Percentiles rank a stretch among this genome's conserved stretches.
Evolutionary conservation across 2,797 vertebrate genomes (phyloP).

Genomic region (Megaceryle alcyon): DNA sequence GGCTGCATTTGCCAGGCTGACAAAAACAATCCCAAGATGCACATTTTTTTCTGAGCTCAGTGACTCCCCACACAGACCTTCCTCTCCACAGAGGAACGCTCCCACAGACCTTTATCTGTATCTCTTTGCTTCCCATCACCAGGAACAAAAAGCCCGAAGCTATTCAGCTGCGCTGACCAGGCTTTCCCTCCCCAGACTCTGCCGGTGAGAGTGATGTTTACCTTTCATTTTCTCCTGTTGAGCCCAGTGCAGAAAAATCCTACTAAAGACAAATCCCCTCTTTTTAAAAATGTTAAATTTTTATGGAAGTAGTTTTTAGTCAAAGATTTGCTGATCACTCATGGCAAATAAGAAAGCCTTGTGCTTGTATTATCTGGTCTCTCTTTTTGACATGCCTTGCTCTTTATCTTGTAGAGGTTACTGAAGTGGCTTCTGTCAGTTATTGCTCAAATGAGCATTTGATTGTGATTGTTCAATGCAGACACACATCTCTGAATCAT

Average conservation of each 20-base stretch:
- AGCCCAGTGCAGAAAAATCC: not conserved
- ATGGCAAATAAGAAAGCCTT: not conserved
- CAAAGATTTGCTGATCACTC: not conserved
- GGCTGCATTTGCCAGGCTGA: not conserved
- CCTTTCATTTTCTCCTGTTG: not conserved
- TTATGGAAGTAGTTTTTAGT: not conserved
- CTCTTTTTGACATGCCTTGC: not conserved
- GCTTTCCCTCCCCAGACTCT: not conserved
- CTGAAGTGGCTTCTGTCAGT: not conserved
- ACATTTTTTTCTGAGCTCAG: fast-evolving
- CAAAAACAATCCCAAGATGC: not conserved
- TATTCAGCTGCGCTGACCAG: not conserved
- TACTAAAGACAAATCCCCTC: not conserved
- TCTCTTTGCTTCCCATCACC: not conserved
- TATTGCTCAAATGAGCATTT: not conserved
- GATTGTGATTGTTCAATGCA: not conserved
- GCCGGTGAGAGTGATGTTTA: not conserved
- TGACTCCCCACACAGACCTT: not conserved
- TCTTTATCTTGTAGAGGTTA: not conserved
- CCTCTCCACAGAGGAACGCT: fast-evolving
- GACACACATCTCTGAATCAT: not conserved
- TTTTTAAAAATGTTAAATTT: not conserved
- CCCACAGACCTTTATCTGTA: not conserved
- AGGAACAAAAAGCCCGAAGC: not conserved
- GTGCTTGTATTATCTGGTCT: not conserved